phyloP scores from a whole-genome alignment of 1,140 invertebrate species.

The Cherax destructor region DNA sequence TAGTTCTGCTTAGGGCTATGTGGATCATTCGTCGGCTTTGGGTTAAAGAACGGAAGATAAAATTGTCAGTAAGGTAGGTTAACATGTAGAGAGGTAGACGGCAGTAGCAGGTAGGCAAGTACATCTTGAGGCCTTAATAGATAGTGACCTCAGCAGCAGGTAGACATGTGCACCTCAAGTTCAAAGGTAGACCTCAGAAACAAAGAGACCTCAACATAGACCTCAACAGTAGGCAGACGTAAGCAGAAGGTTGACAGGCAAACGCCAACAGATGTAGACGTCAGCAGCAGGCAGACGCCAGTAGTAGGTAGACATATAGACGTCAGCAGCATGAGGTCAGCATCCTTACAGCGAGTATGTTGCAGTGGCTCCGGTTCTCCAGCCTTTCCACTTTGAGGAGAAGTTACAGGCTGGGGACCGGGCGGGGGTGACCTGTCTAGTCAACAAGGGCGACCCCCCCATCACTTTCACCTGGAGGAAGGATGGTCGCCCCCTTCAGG shows the following conservation, averaged over 20 bases:
- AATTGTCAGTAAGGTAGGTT: no score
- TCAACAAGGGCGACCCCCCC: constrained; percentile 86
- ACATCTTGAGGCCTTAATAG: no score
- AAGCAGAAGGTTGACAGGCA: not conserved
- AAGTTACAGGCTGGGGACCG: constrained; percentile 79
- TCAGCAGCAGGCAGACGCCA: not conserved
- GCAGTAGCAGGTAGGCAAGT: not conserved
- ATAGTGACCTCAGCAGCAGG: not conserved
- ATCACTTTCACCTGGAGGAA: constrained; percentile 86
- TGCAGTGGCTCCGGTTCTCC: constrained; percentile 73
- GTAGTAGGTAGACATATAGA: not conserved
- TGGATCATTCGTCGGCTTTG: no score
- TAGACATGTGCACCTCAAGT: not conserved
- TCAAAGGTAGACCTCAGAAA: not conserved
- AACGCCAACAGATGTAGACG: not conserved
- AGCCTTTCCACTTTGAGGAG: constrained; percentile 72
- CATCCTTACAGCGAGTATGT: constrained; percentile 37
- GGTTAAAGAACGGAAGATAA: no score
- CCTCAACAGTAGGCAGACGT: not conserved
- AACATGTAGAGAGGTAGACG: not conserved
- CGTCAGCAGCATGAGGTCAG: not conserved
- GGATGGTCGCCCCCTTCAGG: constrained; percentile 80
- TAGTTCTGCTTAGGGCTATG: no score
- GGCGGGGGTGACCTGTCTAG: constrained; percentile 85
- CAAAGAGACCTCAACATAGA: not conserved